Base-by-base conservation (phyloP, 2,113 vertebrate species). In the Ameiurus melas region DNA sequence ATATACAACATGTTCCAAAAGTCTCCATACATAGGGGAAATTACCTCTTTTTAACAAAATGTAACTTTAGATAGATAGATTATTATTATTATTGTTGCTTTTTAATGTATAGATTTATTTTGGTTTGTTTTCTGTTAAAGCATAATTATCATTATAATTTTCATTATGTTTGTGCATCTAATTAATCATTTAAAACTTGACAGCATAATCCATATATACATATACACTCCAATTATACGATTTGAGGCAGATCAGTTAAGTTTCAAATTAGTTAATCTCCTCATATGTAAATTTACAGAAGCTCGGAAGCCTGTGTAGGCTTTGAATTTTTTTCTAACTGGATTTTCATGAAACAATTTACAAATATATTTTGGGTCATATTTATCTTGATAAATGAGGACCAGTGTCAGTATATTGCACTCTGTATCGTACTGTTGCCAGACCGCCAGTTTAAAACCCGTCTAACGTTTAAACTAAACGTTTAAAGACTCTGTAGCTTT, bases 381-480 rank as follows among this genome's bases (percentile, higher is more conserved):
- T 79, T 27, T 14, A 19, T 7, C 51, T 55, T 80, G 77, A 80
- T 81, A 58, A 81, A 81, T 81, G n/a, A 43, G 36, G 57, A 10
- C 22, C 58, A 62, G 80, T 62, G 43, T 83, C 30, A 53, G 27
- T 53, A 77, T 77, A 84, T 33, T 84, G 57, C 70, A 75, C 55
- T 83, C 53, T 62, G 68, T 3, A 33, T 83, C 47, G 68, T 83
- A 60, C 43, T 88, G 86, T 73, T 75, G 80, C 68, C 86, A 83
- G 39, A 68, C 55, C 20, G 22, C 82, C 22, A 19, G 55, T 36
- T 77, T 43, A 60, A n/a, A 43, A 33, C 20, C 9, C 33, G 5
- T 68, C 43, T 39, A 27, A 79, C 55, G n/a, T 86, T 84, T 53
- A 86, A 86, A 68, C n/a, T n/a, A n/a, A n/a, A n/a, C n/a, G n/a